These are phyloP conservation scores for Hucho hucho DNA, from an alignment of 2,113 vertebrate genomes.

Conservation along the genomic window DNA sequence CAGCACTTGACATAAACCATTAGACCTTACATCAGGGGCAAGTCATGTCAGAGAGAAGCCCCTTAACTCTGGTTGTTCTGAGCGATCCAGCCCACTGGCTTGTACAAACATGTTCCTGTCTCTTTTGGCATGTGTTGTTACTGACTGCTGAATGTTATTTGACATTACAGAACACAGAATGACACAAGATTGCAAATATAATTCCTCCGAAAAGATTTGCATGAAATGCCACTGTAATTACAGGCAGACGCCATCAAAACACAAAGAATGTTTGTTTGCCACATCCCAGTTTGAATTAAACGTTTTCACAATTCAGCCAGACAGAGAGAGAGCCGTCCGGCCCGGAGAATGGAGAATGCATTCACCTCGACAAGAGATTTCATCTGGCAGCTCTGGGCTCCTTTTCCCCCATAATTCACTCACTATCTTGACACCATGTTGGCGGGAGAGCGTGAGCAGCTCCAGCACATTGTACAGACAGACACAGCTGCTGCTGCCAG, in stretches of 20 bases:
- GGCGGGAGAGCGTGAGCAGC: constrained; percentile 23
- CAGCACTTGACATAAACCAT: background rate
- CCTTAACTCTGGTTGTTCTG: background rate
- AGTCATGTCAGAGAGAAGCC: background rate
- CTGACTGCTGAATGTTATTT: background rate
- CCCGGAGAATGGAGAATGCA: constrained; percentile 11
- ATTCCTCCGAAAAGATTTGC: background rate
- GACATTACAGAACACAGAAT: background rate
- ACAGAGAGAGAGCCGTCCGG: constrained; percentile 5
- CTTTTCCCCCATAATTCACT: constrained; percentile 61
- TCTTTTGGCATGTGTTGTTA: background rate
- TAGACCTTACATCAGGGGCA: background rate
- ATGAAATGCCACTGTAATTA: background rate
- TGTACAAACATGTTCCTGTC: background rate
- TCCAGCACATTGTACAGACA: constrained; percentile 57
- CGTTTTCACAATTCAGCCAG: constrained; percentile 36
- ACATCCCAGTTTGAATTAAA: background rate
- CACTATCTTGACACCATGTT: constrained; percentile 53
- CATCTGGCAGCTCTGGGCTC: constrained; percentile 43
- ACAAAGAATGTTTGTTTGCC: constrained; percentile 22
- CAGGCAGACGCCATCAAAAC: background rate
- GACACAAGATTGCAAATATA: background rate
- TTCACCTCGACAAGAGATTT: constrained; percentile 44
- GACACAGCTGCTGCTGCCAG: constrained; percentile 35
- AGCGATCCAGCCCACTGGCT: background rate